Evolutionary conservation across 2,113 vertebrate species (phyloP), one percentile per base, ranked within the genome.

Genomic region (Leuciscus idus): DNA sequence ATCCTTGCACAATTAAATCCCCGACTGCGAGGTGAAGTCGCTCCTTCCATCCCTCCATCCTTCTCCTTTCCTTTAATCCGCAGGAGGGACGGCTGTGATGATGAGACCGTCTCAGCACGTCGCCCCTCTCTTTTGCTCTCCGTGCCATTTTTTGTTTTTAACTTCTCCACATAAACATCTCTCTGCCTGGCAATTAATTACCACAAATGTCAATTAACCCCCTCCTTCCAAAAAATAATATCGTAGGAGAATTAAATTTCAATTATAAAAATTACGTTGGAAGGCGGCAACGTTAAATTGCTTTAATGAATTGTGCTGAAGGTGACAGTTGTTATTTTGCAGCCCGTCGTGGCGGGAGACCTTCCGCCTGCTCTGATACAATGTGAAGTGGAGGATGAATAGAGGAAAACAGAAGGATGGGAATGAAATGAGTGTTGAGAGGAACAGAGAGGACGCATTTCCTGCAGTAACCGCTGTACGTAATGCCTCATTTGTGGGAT

Each of bases 1-100:
- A 97, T 98, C 95, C 93, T 93, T 94, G 94, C 94, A 95, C 96
- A 97, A 96, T 95, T 93, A 93, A 95, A 97, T 95, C 96, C 93
- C 95, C 94, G 94, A 94, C 94, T 95, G 93, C 92, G 95, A 95
- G 95, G 94, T 95, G 92, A 94, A 94, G 93, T 91, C 89, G 90
- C 87, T 91, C 90, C 85, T 93, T 91, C 91, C 91, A 90, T 86
- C 43, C 90, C 91, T 90, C 91, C 85, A 93, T 91, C 91, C 91
- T 89, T 84, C 46, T 86, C 90, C 91, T 91, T 87, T 90, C 92
- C 92, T 88, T 81, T 85, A 89, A 92, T 93, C 94, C 93, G 93
- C 92, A 88, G 89, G 89, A 94, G 86, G 92, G 93, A 93, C 91
- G 94, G 92, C 91, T 87, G 19, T 77, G 91, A 94, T 94, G 94